phyloP scores from a whole-genome alignment of 2,797 vertebrate genomes.

The Schizopygopsis pylzovi region DNA sequence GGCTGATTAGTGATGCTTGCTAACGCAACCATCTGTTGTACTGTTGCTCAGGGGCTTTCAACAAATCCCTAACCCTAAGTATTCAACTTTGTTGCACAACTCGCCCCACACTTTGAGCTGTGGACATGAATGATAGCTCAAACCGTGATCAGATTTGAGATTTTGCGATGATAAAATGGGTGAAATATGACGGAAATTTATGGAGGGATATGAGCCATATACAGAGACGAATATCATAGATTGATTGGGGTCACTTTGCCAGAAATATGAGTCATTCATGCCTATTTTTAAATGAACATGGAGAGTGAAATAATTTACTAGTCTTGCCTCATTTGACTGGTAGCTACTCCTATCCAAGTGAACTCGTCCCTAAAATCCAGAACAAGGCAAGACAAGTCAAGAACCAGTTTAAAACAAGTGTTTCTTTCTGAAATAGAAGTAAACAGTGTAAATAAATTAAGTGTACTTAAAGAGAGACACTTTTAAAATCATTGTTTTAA shows the following conservation, averaged over 20 bases:
- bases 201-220: neutral
- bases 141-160: neutral
- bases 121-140: neutral
- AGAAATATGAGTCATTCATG: neutral
- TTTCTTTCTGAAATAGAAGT: too few relatives aligned
- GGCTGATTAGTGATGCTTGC: constrained; percentile 1
- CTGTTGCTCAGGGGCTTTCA: neutral
- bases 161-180: neutral
- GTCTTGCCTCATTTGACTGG: neutral
- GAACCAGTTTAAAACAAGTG: neutral
- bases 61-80: neutral
- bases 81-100: neutral
- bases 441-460: neutral
- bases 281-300: neutral
- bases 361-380: neutral
- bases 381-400: neutral
- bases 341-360: neutral
- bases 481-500: too few relatives aligned
- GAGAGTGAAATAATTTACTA: neutral
- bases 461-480: too few relatives aligned
- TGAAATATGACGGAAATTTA: neutral
- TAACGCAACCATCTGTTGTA: neutral
- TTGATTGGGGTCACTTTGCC: neutral
- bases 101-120: neutral
- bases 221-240: neutral